Conservation (phyloP, 2,797 vertebrate genomes). For the Eidolon dupreanum region DNA sequence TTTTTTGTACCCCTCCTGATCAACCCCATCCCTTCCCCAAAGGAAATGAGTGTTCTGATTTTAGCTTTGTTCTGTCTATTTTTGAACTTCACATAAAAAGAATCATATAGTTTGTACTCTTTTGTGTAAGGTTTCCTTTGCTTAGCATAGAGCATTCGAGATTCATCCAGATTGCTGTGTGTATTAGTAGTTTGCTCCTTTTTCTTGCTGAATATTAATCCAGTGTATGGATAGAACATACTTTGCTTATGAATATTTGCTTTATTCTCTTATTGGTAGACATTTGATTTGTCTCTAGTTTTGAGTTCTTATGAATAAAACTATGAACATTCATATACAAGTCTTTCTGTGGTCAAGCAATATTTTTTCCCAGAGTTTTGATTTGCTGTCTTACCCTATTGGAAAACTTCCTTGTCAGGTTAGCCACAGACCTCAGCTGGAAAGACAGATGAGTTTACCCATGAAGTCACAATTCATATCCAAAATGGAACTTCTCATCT, state of each 20-base stretch:
- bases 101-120: neutral
- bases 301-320: neutral
- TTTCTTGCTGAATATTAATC: neutral
- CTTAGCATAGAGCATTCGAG: neutral
- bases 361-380: neutral
- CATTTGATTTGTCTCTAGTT: neutral
- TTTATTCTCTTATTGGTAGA: neutral
- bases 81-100: neutral
- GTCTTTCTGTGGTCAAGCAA: neutral
- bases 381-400: neutral
- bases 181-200: neutral
- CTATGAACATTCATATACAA: neutral
- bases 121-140: neutral
- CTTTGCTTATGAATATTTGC: neutral
- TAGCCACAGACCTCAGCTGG: neutral
- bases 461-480: neutral
- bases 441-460: neutral
- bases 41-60: neutral
- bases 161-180: neutral
- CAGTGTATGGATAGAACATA: neutral
- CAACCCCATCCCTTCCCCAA: neutral
- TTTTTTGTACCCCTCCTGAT: neutral
- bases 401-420: neutral
- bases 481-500: neutral
- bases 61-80: constrained; percentile 23